phyloP scores from a whole-genome alignment of 1,140 invertebrate genomes.

The Leptinotarsa undecemlineata region DNA sequence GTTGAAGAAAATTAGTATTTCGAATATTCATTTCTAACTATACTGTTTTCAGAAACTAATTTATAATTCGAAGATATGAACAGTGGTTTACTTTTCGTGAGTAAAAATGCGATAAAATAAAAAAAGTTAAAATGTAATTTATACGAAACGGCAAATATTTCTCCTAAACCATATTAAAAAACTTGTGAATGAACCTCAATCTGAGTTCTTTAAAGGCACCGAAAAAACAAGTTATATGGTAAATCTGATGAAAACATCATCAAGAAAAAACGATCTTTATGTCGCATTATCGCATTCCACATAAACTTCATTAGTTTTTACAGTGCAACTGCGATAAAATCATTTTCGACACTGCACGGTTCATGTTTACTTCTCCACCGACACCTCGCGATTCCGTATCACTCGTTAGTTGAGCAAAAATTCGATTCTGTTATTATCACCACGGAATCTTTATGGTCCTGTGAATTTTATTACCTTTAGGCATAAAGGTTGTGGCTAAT shows the following conservation, averaged over 20 bases:
- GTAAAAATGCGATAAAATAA: too few species aligned
- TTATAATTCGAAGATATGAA: too few species aligned
- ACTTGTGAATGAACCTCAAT: too few species aligned
- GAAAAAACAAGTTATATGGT: neutral
- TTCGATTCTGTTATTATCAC: slow-evolving; percentile 16
- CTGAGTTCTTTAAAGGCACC: too few species aligned
- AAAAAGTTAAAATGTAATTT: too few species aligned
- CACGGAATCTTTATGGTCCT: slow-evolving; percentile 14
- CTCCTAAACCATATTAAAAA: too few species aligned
- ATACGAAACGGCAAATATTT: too few species aligned
- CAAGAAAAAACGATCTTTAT: neutral
- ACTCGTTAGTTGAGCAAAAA: slow-evolving; percentile 16
- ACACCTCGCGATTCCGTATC: slow-evolving; percentile 22
- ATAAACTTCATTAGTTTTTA: slow-evolving; percentile 10
- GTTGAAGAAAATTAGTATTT: too few species aligned
- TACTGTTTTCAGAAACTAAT: too few species aligned
- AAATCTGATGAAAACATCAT: neutral
- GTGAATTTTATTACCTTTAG: slow-evolving; percentile 10
- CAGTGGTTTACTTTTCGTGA: too few species aligned
- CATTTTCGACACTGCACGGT: slow-evolving; percentile 12
- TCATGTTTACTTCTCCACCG: slow-evolving; percentile 11
- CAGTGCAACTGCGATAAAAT: slow-evolving; percentile 2
- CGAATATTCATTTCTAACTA: too few species aligned
- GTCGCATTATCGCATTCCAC: neutral
- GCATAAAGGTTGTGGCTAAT: neutral